A percentile compares a stretch with the other conserved stretches of the same genome.
Conservation (phyloP, 2,797 vertebrate species). For the Saxicola maurus region DNA sequence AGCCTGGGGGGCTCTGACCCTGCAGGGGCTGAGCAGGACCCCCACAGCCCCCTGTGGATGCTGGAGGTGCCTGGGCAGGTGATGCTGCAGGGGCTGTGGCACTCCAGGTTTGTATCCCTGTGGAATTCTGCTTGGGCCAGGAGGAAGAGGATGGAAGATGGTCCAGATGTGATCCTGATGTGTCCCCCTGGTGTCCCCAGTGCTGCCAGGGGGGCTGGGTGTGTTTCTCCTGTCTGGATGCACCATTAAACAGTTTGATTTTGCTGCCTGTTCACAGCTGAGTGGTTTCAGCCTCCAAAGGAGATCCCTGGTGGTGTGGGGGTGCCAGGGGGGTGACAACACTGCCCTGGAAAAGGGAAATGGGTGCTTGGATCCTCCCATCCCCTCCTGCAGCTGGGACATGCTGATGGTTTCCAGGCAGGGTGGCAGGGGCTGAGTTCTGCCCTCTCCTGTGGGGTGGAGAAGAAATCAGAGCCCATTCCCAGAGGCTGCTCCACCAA, state of each 20-base stretch:
- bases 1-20: neutral
- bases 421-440: neutral
- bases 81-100: neutral
- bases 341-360: neutral
- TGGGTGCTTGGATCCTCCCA: neutral
- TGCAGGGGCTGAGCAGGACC: neutral
- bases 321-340: rapidly evolving
- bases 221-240: neutral
- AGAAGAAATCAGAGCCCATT: neutral
- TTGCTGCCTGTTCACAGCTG: neutral
- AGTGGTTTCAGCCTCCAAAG: neutral
- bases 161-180: rapidly evolving
- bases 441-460: neutral
- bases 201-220: neutral
- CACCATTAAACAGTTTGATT: conserved; percentile 16
- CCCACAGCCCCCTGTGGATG: neutral
- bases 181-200: neutral
- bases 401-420: rapidly evolving
- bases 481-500: neutral
- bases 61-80: neutral
- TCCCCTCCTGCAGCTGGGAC: rapidly evolving
- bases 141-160: too few species aligned
- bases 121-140: too few species aligned
- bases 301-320: neutral
- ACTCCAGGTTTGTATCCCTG: neutral